These are phyloP conservation scores for Sclerodermus sp. DNA, from an alignment of 2,888 invertebrate species.

Conservation along the genomic window DNA sequence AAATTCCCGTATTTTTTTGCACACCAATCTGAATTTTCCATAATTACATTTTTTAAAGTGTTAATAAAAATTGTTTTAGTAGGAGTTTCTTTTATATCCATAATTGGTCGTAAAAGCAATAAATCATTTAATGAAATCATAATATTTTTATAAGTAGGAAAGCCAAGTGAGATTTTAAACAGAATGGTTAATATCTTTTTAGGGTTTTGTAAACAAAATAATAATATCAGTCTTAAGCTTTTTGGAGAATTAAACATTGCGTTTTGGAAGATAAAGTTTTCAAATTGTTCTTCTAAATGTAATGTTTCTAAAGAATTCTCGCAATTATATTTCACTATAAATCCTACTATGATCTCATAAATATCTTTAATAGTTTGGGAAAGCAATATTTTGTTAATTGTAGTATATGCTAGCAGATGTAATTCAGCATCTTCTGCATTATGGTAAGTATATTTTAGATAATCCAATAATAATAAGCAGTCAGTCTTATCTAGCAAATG, in stretches of 20 bases:
- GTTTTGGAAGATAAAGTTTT: conserved; percentile 32
- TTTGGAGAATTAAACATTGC: conserved; percentile 24
- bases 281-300: conserved; percentile 31
- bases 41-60: conserved; percentile 23
- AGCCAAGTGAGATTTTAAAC: conserved; percentile 40
- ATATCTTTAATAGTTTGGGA: conserved; percentile 28
- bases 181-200: conserved; percentile 36
- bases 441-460: conserved; percentile 28
- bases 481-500: conserved; percentile 29
- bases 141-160: conserved; percentile 27
- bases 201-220: conserved; percentile 36
- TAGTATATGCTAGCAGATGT: conserved; percentile 22
- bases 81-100: conserved; percentile 30
- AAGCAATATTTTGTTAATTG: conserved; percentile 27
- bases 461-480: conserved; percentile 36
- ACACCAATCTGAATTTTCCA: conserved; percentile 29
- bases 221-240: conserved; percentile 19
- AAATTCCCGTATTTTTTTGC: conserved; percentile 33
- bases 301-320: conserved; percentile 28
- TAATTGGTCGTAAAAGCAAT: conserved; percentile 33
- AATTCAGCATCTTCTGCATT: conserved; percentile 23
- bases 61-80: conserved; percentile 23
- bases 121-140: conserved; percentile 38
- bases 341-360: conserved; percentile 33
- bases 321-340: conserved; percentile 35